phyloP scores from a whole-genome alignment of 2,888 invertebrate genomes.

The Synanthedon vespiformis region DNA sequence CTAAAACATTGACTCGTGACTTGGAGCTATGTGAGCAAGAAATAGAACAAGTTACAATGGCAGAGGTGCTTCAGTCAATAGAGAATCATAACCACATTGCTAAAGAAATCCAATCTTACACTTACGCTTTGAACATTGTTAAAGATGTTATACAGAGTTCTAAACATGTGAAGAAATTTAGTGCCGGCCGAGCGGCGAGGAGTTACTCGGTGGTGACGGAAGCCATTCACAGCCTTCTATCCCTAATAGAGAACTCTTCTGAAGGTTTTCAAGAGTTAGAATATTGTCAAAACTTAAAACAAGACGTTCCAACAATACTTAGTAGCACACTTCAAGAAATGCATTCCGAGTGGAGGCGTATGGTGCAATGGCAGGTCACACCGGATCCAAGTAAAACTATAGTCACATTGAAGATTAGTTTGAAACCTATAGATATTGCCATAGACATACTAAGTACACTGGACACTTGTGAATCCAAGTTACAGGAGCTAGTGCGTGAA shows the following conservation, averaged over 20 bases:
- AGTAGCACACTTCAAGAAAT: constrained; percentile 57
- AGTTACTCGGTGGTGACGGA: constrained; percentile 57
- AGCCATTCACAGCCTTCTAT: constrained; percentile 56
- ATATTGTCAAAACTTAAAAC: constrained; percentile 57
- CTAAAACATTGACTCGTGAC: constrained; percentile 58
- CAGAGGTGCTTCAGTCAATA: constrained; percentile 71
- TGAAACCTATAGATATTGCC: constrained; percentile 27
- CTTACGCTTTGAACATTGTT: constrained; percentile 64
- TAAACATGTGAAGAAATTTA: constrained; percentile 41
- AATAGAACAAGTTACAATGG: constrained; percentile 73
- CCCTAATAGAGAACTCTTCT: constrained; percentile 48
- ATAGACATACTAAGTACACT: constrained; percentile 50
- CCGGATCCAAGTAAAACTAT: constrained; percentile 28
- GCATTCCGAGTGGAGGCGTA: constrained; percentile 55
- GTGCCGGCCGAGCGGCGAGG: constrained; percentile 36
- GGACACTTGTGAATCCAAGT: constrained; percentile 41
- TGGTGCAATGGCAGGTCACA: constrained; percentile 47
- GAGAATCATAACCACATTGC: constrained; percentile 71
- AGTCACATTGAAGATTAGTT: constrained; percentile 39
- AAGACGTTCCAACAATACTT: constrained; percentile 50
- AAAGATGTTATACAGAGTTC: constrained; percentile 42
- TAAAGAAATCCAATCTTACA: constrained; percentile 66
- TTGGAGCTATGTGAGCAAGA: constrained; percentile 66
- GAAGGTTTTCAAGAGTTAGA: constrained; percentile 64
- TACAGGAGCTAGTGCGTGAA: constrained; percentile 54